Evolutionary conservation across 2,113 vertebrate species (phyloP).

Genomic region (Macquaria australasica): DNA sequence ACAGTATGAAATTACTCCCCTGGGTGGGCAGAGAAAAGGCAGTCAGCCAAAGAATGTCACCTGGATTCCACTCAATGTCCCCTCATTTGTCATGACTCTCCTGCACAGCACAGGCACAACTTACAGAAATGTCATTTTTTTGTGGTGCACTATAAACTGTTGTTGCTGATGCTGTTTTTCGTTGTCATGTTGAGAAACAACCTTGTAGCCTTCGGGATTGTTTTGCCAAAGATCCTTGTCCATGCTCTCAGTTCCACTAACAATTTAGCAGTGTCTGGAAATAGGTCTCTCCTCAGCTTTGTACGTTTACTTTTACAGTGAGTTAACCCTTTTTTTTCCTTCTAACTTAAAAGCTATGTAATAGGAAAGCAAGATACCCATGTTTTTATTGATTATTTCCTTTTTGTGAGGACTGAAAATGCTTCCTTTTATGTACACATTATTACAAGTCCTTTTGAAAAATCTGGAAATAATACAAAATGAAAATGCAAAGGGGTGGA

Average conservation of each 20-base stretch:
- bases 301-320: constrained; percentile 5
- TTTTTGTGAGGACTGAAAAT: neutral
- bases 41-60: constrained; percentile 76
- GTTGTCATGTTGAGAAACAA: constrained; percentile 58
- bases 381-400: constrained; percentile 2
- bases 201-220: constrained; percentile 27
- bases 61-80: constrained; percentile 70
- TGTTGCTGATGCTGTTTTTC: constrained; percentile 49
- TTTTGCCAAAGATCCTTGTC: constrained; percentile 32
- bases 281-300: constrained; percentile 2
- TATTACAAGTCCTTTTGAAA: neutral
- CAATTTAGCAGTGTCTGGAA: constrained; percentile 24
- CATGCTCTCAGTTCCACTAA: constrained; percentile 13
- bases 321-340: neutral
- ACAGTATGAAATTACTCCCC: constrained; percentile 77
- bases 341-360: neutral
- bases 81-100: constrained; percentile 74
- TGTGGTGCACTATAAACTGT: constrained; percentile 53
- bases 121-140: constrained; percentile 47
- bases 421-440: neutral
- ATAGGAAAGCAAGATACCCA: neutral
- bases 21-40: constrained; percentile 75
- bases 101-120: constrained; percentile 42
- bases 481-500: neutral
- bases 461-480: constrained; percentile 2